These are phyloP conservation scores for Phalacrocorax brasilianus DNA, from an alignment of 2,113 vertebrate genomes.

Conservation along the genomic window DNA sequence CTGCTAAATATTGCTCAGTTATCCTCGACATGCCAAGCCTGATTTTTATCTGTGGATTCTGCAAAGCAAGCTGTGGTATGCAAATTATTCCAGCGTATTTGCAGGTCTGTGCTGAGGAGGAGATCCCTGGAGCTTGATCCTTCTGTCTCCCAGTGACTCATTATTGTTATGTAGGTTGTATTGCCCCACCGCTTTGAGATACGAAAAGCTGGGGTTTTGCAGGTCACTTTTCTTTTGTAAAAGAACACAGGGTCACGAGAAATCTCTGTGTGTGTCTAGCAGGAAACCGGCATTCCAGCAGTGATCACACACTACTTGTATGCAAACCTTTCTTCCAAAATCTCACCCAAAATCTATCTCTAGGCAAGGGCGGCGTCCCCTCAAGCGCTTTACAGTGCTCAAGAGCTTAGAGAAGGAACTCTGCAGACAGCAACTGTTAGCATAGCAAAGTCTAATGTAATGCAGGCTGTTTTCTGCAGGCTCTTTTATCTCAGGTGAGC, in stretches of 20 bases:
- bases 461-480: not conserved
- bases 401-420: not conserved
- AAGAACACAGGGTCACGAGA: not conserved
- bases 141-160: conserved; percentile 32
- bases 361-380: not conserved
- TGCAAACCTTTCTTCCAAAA: conserved; percentile 27
- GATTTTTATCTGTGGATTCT: conserved; percentile 39
- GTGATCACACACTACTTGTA: not conserved
- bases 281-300: not conserved
- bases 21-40: conserved; percentile 7
- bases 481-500: not conserved
- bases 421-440: not conserved
- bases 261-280: not conserved
- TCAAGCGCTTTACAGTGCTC: not conserved
- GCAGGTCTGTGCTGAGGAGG: conserved; percentile 27
- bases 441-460: not conserved
- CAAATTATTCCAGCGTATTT: conserved; percentile 26
- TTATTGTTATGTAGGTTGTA: not conserved
- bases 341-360: conserved; percentile 7
- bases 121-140: conserved; percentile 21
- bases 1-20: conserved; percentile 19
- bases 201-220: not conserved
- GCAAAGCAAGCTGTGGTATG: conserved; percentile 44
- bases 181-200: not conserved
- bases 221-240: conserved; percentile 6